These are phyloP conservation scores for Gadopsis marmoratus DNA, from an alignment of 2,797 vertebrate species.

Conservation along the genomic window DNA sequence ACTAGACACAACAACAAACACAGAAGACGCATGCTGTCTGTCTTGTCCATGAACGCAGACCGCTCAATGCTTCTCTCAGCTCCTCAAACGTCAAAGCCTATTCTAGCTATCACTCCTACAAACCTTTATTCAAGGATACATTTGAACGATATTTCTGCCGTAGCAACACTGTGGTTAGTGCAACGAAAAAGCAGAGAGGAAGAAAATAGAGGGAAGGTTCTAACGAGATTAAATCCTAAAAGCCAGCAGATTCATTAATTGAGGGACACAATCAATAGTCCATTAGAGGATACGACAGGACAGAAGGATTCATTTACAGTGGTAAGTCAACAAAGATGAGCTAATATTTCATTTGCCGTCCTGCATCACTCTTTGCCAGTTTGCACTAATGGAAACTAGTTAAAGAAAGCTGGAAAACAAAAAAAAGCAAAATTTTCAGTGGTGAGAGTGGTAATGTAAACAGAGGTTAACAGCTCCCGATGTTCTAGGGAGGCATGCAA, in stretches of 20 bases:
- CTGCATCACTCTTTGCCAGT: conserved; percentile 11
- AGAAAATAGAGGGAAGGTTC: conserved; percentile 1
- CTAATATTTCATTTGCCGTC: conserved; percentile 14
- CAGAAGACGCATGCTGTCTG: neutral
- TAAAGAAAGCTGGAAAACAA: conserved; percentile 5
- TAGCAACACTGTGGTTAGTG: neutral
- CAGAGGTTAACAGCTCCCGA: conserved; percentile 7
- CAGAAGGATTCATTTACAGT: neutral
- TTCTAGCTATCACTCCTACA: neutral
- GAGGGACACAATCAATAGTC: conserved; percentile 37
- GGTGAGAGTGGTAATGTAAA: conserved; percentile 1
- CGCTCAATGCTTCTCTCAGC: neutral
- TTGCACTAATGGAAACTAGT: conserved; percentile 21
- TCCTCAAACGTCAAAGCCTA: conserved; percentile 3
- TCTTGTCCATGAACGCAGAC: neutral
- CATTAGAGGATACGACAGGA: conserved; percentile 19
- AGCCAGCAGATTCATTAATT: conserved; percentile 37
- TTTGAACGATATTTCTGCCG: neutral
- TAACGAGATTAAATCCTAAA: conserved; percentile 28
- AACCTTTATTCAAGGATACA: neutral
- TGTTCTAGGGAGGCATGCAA: conserved; percentile 10
- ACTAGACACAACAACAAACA: conserved; percentile 80
- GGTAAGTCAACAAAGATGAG: conserved; percentile 14
- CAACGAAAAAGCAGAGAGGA: neutral
- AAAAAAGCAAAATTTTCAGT: neutral